Base-by-base conservation (phyloP, 2,888 invertebrate genomes). In the Lasioglossum leucozonium region DNA sequence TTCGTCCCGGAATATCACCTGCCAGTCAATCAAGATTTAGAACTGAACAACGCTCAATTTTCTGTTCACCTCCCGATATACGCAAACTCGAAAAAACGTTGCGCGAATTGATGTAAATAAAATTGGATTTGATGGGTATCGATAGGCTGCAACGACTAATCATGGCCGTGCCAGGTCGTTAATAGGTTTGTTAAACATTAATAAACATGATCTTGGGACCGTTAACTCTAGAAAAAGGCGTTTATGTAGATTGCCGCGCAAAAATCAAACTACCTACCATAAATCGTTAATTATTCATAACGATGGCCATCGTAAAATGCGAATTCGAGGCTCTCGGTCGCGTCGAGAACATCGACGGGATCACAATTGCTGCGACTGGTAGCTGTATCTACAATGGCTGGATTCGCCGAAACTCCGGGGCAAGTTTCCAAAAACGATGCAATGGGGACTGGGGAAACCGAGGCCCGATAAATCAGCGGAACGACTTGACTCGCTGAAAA, bases 391-490 rank as follows among this genome's bases (percentile, higher is more conserved):
- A 22, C 34, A 10, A 18, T 65, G 10, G 18, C 34, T 34, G 22
- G 18, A 34, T 22, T 34, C 16, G 26, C 18, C 6, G 18, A 42
- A 75, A 72, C 42, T 69, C 18, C n/a, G 55, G 37, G 8, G 18
- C 16, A 55, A 79, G 37, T n/a, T 26, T 44, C 22, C 34, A 30
- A 26, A 37, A 40, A 73, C 55, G 40, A 51, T 37, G 11, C 18
- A 11, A 18, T 11, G 22, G n/a, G 0, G 11, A 16, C 22, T 11
- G 77, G 42, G 47, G 71, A 72, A 75, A 82, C 62, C 10, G 30
- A 62, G 69, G 47, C 44, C 40, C n/a, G 34, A 77, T 71, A 77
- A 82, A 82, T 84, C 69, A 58, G 26, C 16, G 55, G 34, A 8
- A 69, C 34, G 62, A 44, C 22, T 37, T n/a, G 69, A 79, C 65